phyloP scores from a whole-genome alignment of 2,113 vertebrate species.

The Acrocephalus arundinaceus region DNA sequence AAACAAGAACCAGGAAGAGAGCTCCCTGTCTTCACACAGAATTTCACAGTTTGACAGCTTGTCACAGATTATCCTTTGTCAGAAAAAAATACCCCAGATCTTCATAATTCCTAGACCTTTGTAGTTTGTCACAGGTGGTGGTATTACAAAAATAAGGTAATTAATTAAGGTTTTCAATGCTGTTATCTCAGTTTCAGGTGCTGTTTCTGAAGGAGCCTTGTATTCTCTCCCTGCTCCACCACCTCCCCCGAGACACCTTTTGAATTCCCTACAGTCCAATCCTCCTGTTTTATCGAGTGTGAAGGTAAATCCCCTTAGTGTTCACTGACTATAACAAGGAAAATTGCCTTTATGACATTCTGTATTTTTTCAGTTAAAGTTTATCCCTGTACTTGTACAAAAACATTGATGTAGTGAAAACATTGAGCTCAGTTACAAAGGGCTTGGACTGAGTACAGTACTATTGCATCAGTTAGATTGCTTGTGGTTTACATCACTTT shows the following conservation, averaged over 20 bases:
- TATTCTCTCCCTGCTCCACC: not conserved
- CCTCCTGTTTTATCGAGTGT: conserved; percentile 22
- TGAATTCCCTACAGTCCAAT: conserved; percentile 53
- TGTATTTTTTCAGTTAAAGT: not conserved
- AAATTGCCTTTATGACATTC: not conserved
- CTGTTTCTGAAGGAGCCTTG: not conserved
- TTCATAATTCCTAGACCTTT: not conserved
- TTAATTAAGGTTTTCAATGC: not conserved
- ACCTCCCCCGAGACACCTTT: conserved; percentile 44
- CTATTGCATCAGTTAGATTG: not conserved
- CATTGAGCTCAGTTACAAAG: not conserved
- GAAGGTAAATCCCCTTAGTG: conserved; percentile 63
- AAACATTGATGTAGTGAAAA: not conserved
- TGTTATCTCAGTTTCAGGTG: conserved; percentile 57
- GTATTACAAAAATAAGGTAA: not conserved
- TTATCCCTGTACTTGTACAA: not conserved
- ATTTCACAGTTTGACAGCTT: not conserved
- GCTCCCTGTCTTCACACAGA: not conserved
- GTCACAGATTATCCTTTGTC: not conserved
- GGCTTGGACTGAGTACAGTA: not conserved
- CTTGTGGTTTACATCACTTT: not conserved
- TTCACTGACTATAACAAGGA: not conserved
- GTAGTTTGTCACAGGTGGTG: not conserved
- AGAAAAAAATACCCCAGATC: not conserved
- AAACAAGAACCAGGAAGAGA: not conserved